Percentiles rank a stretch among this genome's conserved stretches.
Evolutionary conservation across 2,888 invertebrate genomes (phyloP).

Genomic region (Diploptera punctata): DNA sequence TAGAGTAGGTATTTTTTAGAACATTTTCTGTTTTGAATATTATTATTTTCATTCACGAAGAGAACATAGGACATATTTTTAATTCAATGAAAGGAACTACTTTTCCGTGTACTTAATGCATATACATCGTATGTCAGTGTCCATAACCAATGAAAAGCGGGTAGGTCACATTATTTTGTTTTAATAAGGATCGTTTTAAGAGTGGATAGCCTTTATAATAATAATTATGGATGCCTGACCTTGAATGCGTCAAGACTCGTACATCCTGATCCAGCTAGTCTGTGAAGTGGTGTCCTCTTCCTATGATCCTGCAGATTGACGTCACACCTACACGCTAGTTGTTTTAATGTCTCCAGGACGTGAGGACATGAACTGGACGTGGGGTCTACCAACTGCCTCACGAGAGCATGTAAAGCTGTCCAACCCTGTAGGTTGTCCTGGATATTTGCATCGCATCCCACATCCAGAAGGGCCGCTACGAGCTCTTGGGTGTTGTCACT

Average conservation of each 20-base stretch:
- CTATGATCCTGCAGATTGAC: constrained; percentile 52
- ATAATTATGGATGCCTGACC: constrained; percentile 31
- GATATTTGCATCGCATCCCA: constrained; percentile 51
- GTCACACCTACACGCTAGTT: constrained; percentile 50
- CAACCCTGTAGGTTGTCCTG: constrained; percentile 52
- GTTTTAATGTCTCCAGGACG: constrained; percentile 37
- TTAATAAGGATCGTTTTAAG: too few relatives aligned
- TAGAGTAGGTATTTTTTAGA: too few relatives aligned
- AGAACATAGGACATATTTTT: too few relatives aligned
- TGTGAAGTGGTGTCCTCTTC: constrained; percentile 51
- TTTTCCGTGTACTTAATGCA: too few relatives aligned
- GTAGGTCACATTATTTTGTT: too few relatives aligned
- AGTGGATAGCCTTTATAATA: too few relatives aligned
- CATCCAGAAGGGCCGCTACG: constrained; percentile 50
- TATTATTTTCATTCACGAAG: too few relatives aligned
- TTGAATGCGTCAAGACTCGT: constrained; percentile 45
- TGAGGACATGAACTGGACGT: constrained; percentile 35
- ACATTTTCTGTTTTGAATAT: too few relatives aligned
- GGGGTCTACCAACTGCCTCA: constrained; percentile 49
- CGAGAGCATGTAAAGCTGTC: constrained; percentile 51
- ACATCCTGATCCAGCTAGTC: constrained; percentile 50
- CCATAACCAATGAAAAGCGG: too few relatives aligned
- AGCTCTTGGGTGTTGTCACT: constrained; percentile 43
- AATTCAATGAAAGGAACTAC: too few relatives aligned
- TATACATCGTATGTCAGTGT: too few relatives aligned